phyloP scores from a whole-genome alignment of 2,888 invertebrate genomes.

The Cacoxenus indagator region DNA sequence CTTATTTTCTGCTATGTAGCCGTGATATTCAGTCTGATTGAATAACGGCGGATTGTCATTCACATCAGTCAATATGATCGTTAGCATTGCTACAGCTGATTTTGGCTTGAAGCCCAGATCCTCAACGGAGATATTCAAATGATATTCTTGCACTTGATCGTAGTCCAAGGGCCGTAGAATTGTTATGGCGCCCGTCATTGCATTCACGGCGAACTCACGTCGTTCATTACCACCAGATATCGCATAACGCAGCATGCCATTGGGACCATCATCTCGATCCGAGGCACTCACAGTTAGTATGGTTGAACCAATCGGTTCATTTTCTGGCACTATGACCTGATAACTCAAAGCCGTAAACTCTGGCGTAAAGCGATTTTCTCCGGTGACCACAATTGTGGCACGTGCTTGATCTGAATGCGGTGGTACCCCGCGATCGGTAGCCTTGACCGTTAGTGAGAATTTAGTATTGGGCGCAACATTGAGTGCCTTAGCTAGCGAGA shows the following conservation, averaged over 20 bases:
- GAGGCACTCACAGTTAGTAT: constrained; percentile 88
- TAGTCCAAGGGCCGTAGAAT: constrained; percentile 87
- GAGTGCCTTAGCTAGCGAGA: constrained; percentile 76
- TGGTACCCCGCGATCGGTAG: constrained; percentile 89
- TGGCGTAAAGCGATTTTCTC: constrained; percentile 85
- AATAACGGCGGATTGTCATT: constrained; percentile 94
- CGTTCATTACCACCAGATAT: constrained; percentile 88
- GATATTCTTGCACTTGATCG: constrained; percentile 87
- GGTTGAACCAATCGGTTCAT: constrained; percentile 87
- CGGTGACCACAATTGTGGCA: constrained; percentile 84
- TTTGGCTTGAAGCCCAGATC: constrained; percentile 88
- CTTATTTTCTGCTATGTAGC: constrained; percentile 86
- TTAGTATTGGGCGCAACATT: constrained; percentile 74
- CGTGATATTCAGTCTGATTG: constrained; percentile 82
- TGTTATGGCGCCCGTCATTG: constrained; percentile 82
- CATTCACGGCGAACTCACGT: constrained; percentile 84
- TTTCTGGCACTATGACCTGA: constrained; percentile 92
- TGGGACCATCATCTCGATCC: constrained; percentile 89
- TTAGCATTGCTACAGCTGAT: constrained; percentile 83
- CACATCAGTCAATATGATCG: constrained; percentile 90
- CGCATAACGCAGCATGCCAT: constrained; percentile 87
- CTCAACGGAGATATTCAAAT: constrained; percentile 87
- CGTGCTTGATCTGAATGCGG: constrained; percentile 83
- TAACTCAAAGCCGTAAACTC: constrained; percentile 87
- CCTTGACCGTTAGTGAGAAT: constrained; percentile 80